phyloP scores from a whole-genome alignment of 2,113 vertebrate species.

The Ornithorhynchus anatinus region DNA sequence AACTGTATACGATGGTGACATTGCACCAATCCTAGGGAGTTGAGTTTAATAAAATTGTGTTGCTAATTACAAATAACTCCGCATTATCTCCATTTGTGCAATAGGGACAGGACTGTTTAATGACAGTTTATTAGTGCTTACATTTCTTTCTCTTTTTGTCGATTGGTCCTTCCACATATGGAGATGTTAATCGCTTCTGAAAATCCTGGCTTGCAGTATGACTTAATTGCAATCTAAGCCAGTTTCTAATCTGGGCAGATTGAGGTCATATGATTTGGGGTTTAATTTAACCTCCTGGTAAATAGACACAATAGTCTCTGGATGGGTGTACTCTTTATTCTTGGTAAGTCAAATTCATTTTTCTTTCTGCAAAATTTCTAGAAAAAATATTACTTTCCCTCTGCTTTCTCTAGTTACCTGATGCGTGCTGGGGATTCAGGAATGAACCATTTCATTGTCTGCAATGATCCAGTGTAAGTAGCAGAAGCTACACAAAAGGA shows the following conservation, averaged over 20 bases:
- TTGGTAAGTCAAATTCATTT: neutral
- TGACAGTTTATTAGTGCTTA: constrained; percentile 38
- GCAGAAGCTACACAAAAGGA: neutral
- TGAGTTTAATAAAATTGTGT: constrained; percentile 33
- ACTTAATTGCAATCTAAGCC: constrained; percentile 67
- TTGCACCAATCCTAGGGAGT: constrained; percentile 36
- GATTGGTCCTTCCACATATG: constrained; percentile 35
- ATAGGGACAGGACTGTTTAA: constrained; percentile 31
- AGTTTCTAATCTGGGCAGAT: constrained; percentile 60
- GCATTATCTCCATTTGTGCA: constrained; percentile 22
- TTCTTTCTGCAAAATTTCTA: neutral
- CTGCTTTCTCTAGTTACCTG: no score
- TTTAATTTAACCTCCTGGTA: constrained; percentile 57
- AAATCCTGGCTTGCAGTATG: constrained; percentile 61
- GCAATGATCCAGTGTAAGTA: neutral
- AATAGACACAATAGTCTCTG: constrained; percentile 4
- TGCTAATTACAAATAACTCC: constrained; percentile 46
- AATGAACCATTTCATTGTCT: neutral
- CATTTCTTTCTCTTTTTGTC: neutral
- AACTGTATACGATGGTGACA: constrained; percentile 39
- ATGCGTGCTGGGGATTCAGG: no score
- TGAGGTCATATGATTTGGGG: constrained; percentile 43
- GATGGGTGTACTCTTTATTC: neutral
- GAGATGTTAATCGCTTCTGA: constrained; percentile 57
- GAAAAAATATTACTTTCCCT: no score